Conservation (phyloP, 2,113 vertebrate species). For the Periophthalmodon schlosseri region DNA sequence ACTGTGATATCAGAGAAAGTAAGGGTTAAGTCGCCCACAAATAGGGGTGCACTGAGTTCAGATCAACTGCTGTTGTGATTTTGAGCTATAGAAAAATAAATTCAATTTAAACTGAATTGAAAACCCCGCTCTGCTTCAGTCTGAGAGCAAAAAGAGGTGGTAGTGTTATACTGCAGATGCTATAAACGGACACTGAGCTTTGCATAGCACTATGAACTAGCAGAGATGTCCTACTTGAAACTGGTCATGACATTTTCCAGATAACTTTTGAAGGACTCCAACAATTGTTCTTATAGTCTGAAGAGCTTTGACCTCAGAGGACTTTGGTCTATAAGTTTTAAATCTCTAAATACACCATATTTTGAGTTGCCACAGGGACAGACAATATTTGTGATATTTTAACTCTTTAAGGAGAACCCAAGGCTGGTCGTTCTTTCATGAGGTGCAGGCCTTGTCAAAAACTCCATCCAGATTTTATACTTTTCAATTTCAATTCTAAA, state of each 20-base stretch:
- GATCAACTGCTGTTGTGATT: no score
- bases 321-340: background rate
- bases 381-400: background rate
- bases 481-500: no score
- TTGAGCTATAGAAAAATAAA: no score
- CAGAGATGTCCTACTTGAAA: background rate
- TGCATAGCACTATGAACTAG: background rate
- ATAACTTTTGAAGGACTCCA: background rate
- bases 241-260: background rate
- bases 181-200: conserved; percentile 8
- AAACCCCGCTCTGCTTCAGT: background rate
- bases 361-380: background rate
- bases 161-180: conserved; percentile 8
- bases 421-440: background rate
- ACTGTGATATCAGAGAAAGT: no score
- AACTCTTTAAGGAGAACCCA: background rate
- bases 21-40: no score
- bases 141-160: conserved; percentile 1
- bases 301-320: background rate
- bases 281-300: background rate
- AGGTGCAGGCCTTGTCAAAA: no score
- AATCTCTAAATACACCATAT: background rate
- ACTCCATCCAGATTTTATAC: no score
- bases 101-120: no score
- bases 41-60: no score